A percentile compares a stretch with the other conserved stretches of the same genome.
Evolutionary conservation across 2,113 vertebrate genomes (phyloP).

Genomic region (Cavia porcellus): DNA sequence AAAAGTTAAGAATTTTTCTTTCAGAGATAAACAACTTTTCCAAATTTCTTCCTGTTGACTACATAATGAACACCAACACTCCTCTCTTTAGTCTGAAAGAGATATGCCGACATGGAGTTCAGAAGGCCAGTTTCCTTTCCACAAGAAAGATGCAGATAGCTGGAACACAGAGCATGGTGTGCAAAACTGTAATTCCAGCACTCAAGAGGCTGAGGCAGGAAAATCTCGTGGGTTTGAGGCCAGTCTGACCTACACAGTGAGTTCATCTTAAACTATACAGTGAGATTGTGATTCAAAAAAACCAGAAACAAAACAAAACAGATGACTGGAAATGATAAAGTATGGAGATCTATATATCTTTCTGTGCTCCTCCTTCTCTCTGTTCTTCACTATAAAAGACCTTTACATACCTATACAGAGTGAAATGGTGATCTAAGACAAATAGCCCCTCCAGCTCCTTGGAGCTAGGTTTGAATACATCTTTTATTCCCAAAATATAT

Average conservation of each 20-base stretch:
- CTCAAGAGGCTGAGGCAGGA: neutral
- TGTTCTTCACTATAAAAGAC: neutral
- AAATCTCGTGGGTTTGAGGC: neutral
- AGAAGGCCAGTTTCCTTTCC: neutral
- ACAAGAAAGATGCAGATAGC: neutral
- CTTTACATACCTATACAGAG: neutral
- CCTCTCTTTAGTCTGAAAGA: neutral
- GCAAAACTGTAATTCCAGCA: neutral
- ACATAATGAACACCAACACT: neutral
- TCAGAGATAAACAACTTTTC: neutral
- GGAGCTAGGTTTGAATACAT: neutral
- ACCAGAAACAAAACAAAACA: neutral
- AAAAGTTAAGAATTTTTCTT: neutral
- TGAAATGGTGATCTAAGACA: neutral
- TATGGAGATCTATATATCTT: neutral
- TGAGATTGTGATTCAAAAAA: neutral
- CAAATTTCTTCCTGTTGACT: neutral
- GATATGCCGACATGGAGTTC: neutral
- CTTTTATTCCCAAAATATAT: neutral
- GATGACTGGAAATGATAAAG: neutral
- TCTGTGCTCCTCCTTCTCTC: neutral
- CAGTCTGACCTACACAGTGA: neutral
- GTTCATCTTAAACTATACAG: neutral
- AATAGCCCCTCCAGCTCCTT: neutral
- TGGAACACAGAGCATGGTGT: neutral